These are phyloP conservation scores for Acanthurus lineatus DNA, from an alignment of 2,797 vertebrate species.

Conservation along the genomic window DNA sequence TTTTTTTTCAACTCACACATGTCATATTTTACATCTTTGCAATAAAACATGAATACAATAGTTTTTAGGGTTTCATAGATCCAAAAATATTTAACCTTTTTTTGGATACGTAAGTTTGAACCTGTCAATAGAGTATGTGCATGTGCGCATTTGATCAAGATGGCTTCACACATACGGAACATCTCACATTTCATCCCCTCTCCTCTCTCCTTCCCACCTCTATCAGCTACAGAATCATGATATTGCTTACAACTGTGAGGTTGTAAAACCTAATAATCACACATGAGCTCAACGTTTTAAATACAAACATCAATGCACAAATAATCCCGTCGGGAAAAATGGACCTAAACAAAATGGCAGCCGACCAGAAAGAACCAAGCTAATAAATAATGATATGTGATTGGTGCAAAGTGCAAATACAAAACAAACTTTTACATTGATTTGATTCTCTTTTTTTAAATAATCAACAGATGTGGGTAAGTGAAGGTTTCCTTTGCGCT, in stretches of 20 bases:
- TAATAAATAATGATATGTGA: slow-evolving; percentile 99
- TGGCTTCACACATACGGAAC: slow-evolving; percentile 88
- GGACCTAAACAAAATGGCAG: slow-evolving; percentile 83
- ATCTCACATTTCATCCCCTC: slow-evolving; percentile 64
- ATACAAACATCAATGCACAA: slow-evolving; percentile 99
- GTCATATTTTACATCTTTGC: slow-evolving; percentile 99
- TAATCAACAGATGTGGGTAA: slow-evolving; percentile 92
- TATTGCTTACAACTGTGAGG: slow-evolving; percentile 99
- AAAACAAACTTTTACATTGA: slow-evolving; percentile 93
- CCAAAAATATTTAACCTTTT: slow-evolving; percentile 97
- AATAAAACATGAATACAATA: slow-evolving; percentile 99
- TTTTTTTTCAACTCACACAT: slow-evolving; percentile 97
- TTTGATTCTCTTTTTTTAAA: slow-evolving; percentile 85
- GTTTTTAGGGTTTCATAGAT: slow-evolving; percentile 98
- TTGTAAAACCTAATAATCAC: slow-evolving; percentile 96
- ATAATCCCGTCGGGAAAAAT: slow-evolving; percentile 92
- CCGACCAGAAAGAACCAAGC: slow-evolving; percentile 85
- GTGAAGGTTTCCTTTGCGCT: slow-evolving; percentile 90
- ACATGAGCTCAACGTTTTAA: slow-evolving; percentile 91
- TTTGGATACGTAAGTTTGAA: slow-evolving; percentile 94
- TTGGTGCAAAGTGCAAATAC: slow-evolving; percentile 99
- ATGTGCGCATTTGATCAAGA: slow-evolving; percentile 88
- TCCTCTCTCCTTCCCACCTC: slow-evolving; percentile 68
- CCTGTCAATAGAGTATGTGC: slow-evolving; percentile 86
- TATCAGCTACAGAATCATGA: slow-evolving; percentile 96